A percentile compares a stretch with the other conserved stretches of the same genome.
phyloP scores from a whole-genome alignment of 1,140 invertebrate species.

The Scylla paramamosain region DNA sequence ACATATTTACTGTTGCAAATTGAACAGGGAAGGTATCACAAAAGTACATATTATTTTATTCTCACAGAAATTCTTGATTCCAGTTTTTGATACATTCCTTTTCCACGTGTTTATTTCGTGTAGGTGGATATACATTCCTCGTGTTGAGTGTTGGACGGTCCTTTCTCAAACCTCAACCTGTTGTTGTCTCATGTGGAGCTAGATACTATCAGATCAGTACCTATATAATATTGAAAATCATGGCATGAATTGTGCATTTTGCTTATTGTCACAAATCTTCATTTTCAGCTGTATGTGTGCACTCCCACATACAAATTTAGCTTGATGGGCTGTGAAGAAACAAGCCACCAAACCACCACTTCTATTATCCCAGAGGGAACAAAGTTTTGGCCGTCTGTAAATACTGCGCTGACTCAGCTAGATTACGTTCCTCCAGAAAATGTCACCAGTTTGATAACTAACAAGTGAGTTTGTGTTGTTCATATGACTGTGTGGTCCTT shows the following conservation, averaged over 20 bases:
- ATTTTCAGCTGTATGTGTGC: conserved; percentile 86
- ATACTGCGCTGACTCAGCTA: conserved; percentile 92
- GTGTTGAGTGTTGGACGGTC: too few species aligned
- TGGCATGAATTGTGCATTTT: background rate
- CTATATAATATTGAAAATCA: background rate
- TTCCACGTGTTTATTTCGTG: too few species aligned
- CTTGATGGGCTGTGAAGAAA: conserved; percentile 86
- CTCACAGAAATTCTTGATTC: too few species aligned
- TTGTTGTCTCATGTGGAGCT: too few species aligned
- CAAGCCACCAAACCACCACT: conserved; percentile 84
- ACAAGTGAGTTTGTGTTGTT: conserved; percentile 86
- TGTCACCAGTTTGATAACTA: conserved; percentile 94
- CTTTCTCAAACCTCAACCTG: too few species aligned
- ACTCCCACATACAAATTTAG: conserved; percentile 94
- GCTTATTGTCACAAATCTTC: background rate
- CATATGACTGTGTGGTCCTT: conserved; percentile 28
- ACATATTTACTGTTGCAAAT: too few species aligned
- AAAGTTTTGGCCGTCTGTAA: conserved; percentile 81
- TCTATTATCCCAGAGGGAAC: conserved; percentile 80
- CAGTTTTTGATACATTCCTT: too few species aligned
- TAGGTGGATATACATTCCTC: too few species aligned
- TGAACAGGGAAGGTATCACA: too few species aligned
- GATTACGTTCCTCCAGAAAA: conserved; percentile 97
- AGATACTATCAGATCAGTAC: too few species aligned
- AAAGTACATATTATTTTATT: too few species aligned